Percentiles rank a stretch among this genome's conserved stretches.
phyloP scores from a whole-genome alignment of 2,888 invertebrate species.

The Nineta flava region DNA sequence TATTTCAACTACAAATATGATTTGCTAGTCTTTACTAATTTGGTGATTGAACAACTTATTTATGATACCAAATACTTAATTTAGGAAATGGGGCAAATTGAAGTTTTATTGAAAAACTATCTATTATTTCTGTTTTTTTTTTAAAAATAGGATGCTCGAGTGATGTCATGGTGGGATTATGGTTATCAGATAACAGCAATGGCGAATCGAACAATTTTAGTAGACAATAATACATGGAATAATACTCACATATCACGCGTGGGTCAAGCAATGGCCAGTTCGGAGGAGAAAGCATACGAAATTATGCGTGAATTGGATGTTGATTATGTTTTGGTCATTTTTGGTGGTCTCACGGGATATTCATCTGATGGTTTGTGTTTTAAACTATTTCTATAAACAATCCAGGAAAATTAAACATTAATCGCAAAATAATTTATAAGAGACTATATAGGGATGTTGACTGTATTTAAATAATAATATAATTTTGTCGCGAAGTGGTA shows the following conservation, averaged over 20 bases:
- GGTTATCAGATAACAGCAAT: conserved; percentile 98
- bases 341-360: conserved; percentile 96
- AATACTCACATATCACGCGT: conserved; percentile 97
- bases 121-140: background rate
- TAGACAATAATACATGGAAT: conserved; percentile 99
- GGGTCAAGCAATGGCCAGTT: conserved; percentile 96
- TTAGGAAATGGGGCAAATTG: too few relatives aligned
- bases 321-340: conserved; percentile 94
- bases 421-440: background rate
- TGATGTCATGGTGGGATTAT: conserved; percentile 99
- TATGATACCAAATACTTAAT: too few relatives aligned
- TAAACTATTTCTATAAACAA: background rate
- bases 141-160: conserved; percentile 44
- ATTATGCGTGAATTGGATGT: conserved; percentile 97
- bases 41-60: too few relatives aligned
- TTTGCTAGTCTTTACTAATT: too few relatives aligned
- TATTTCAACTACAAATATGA: too few relatives aligned
- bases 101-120: too few relatives aligned
- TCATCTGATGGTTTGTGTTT: conserved; percentile 74
- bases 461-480: too few relatives aligned
- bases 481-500: too few relatives aligned
- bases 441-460: background rate
- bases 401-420: background rate
- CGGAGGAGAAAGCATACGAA: conserved; percentile 92
- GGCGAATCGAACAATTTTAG: conserved; percentile 95